Percentiles rank a stretch among this genome's conserved stretches.
Conservation (phyloP, 2,113 vertebrate species). For the Hippocampus comes region DNA sequence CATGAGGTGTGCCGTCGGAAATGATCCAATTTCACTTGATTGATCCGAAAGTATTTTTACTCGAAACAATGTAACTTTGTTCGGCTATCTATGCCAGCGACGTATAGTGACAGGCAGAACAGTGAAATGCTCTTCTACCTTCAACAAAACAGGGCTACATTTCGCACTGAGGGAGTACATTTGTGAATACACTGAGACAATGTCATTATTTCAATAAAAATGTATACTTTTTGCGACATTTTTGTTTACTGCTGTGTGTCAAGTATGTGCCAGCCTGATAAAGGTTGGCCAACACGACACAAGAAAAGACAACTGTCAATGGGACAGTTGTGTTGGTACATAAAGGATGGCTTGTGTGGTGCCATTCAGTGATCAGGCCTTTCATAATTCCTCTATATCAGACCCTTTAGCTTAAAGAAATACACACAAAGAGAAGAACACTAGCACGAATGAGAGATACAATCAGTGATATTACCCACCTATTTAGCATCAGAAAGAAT, state of each 20-base stretch:
- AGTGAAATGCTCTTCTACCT: background rate
- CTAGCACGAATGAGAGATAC: background rate
- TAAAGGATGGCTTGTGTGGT: constrained; percentile 49
- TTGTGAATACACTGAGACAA: background rate
- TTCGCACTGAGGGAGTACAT: background rate
- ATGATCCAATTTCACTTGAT: too few relatives aligned
- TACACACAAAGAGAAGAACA: background rate
- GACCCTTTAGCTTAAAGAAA: constrained; percentile 2
- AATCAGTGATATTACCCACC: background rate
- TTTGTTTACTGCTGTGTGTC: background rate
- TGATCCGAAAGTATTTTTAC: too few relatives aligned
- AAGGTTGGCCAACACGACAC: background rate
- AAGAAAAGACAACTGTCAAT: constrained; percentile 45
- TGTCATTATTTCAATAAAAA: background rate
- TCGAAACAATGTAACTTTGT: too few relatives aligned
- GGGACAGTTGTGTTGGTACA: constrained; percentile 48
- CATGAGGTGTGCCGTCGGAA: too few relatives aligned
- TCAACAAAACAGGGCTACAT: background rate
- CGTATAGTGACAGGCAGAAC: background rate
- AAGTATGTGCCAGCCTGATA: background rate
- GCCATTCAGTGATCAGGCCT: constrained; percentile 39
- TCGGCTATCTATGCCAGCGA: background rate
- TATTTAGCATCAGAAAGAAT: background rate
- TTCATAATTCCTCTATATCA: constrained; percentile 11
- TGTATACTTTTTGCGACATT: background rate